Evolutionary conservation across 1,140 invertebrate species (phyloP).

Genomic region (Mylabris phalerata): DNA sequence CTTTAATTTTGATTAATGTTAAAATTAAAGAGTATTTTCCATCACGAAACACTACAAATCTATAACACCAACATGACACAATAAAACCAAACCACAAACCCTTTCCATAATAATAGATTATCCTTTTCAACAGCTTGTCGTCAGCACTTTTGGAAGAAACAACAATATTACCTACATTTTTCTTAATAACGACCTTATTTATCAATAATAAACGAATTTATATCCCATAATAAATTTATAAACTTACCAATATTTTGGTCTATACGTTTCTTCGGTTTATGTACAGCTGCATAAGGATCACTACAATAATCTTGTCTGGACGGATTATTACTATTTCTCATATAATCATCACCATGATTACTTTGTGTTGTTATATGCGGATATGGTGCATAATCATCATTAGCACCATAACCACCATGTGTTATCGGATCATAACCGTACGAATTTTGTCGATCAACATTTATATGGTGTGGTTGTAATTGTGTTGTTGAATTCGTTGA

Average conservation of each 20-base stretch:
- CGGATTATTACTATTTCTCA: conserved; percentile 67
- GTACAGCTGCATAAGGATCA: conserved; percentile 77
- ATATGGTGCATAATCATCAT: conserved; percentile 81
- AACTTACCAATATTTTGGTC: conserved; percentile 72
- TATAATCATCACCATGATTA: conserved; percentile 57
- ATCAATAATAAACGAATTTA: background rate
- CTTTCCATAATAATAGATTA: too few relatives aligned
- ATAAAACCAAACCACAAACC: too few relatives aligned
- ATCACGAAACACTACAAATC: too few relatives aligned
- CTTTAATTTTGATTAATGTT: too few relatives aligned
- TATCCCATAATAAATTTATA: conserved; percentile 1
- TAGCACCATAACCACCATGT: conserved; percentile 72
- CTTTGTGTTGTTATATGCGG: conserved; percentile 64
- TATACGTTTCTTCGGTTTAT: conserved; percentile 77
- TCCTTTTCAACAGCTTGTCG: too few relatives aligned
- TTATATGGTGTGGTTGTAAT: conserved; percentile 49
- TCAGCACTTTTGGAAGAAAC: too few relatives aligned
- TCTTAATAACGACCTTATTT: too few relatives aligned
- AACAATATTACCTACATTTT: too few relatives aligned
- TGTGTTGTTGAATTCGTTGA: conserved; percentile 52
- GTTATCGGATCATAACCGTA: conserved; percentile 70
- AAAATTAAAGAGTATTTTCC: too few relatives aligned
- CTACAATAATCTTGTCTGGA: conserved; percentile 78
- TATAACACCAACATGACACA: too few relatives aligned
- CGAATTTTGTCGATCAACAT: conserved; percentile 54